Conservation (phyloP, 2,797 vertebrate species). For the Acropternis orthonyx region DNA sequence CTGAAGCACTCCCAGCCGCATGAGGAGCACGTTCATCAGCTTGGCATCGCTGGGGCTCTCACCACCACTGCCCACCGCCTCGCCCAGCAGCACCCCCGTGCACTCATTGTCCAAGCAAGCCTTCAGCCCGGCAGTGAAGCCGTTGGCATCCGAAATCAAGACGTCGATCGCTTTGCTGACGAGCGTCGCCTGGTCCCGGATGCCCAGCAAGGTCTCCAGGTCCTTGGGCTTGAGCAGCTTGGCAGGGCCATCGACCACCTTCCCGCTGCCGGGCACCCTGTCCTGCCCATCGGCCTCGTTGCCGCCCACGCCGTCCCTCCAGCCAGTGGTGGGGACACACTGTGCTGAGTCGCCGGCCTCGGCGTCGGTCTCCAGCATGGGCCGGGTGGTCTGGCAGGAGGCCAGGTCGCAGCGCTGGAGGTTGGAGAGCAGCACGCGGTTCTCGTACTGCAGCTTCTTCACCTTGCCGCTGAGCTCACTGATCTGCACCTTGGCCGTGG, state of each 20-base stretch:
- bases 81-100: slow-evolving; percentile 74
- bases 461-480: slow-evolving; percentile 92
- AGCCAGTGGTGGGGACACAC: slow-evolving; percentile 82
- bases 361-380: slow-evolving; percentile 88
- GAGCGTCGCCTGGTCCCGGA: slow-evolving; percentile 89
- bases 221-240: slow-evolving; percentile 83
- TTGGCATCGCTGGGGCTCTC: slow-evolving; percentile 82
- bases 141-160: slow-evolving; percentile 87
- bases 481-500: slow-evolving; percentile 89
- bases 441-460: slow-evolving; percentile 98
- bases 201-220: slow-evolving; percentile 84
- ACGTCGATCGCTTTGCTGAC: slow-evolving; percentile 92
- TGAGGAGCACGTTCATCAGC: slow-evolving; percentile 86
- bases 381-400: slow-evolving; percentile 85
- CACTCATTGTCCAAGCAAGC: slow-evolving; percentile 83
- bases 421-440: slow-evolving; percentile 94
- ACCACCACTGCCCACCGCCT: slow-evolving; percentile 77
- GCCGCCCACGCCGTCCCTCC: slow-evolving; percentile 77
- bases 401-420: slow-evolving; percentile 94
- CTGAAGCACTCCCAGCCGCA: slow-evolving; percentile 87
- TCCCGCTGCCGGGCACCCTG: slow-evolving; percentile 41
- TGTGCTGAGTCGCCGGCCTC: slow-evolving; percentile 93
- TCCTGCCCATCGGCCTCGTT: slow-evolving; percentile 78
- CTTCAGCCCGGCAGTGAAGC: slow-evolving; percentile 85
- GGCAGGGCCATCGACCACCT: slow-evolving; percentile 1